phyloP scores from a whole-genome alignment of 2,797 vertebrate genomes.

The Antennarius maculatus region DNA sequence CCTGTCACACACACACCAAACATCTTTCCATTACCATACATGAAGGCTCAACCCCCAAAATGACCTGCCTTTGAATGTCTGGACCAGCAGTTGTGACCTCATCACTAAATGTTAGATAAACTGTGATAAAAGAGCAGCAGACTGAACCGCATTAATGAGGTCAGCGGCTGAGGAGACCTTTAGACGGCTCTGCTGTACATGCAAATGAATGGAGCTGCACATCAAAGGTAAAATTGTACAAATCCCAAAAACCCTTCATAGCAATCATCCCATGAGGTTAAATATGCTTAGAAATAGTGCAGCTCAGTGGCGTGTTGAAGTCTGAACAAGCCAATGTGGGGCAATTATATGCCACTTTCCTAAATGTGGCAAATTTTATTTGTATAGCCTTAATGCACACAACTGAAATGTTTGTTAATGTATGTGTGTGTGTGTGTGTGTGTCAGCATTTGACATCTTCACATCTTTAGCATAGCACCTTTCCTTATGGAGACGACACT shows the following conservation, averaged over 20 bases:
- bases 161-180: slow-evolving; percentile 52
- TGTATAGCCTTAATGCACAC: not conserved
- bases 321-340: not conserved
- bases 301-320: not conserved
- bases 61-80: slow-evolving; percentile 11
- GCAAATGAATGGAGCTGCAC: slow-evolving; percentile 38
- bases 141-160: slow-evolving; percentile 55
- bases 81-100: slow-evolving; percentile 13
- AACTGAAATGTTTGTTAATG: not conserved
- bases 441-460: slow-evolving; percentile 53
- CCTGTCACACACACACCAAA: too few species aligned
- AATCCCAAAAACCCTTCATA: slow-evolving; percentile 23
- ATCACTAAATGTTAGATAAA: slow-evolving; percentile 34
- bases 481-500: slow-evolving; percentile 61
- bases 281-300: slow-evolving; percentile 14
- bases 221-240: slow-evolving; percentile 42
- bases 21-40: not conserved
- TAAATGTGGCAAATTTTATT: not conserved
- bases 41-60: slow-evolving; percentile 2
- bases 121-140: slow-evolving; percentile 50
- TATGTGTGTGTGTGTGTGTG: not conserved
- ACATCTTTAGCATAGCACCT: slow-evolving; percentile 63
- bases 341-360: not conserved
- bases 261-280: not conserved
- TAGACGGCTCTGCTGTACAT: slow-evolving; percentile 43